Evolutionary conservation across 2,888 invertebrate genomes (phyloP), one percentile per base, ranked within the genome.

Genomic region (Himalopsyche kuldschensis): DNA sequence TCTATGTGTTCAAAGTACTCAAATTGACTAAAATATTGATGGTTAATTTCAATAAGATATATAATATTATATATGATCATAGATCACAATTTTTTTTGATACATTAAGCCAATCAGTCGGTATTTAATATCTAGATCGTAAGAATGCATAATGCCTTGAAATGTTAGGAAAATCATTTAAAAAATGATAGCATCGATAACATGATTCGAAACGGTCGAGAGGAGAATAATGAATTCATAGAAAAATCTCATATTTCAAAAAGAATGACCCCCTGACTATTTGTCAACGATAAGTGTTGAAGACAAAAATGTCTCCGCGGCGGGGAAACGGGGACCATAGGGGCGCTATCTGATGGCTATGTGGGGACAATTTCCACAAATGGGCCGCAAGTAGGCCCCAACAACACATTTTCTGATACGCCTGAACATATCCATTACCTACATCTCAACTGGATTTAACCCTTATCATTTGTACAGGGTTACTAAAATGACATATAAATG

Each of bases 281-380:
- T 84, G 84, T 85, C 85, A 85, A 79, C 79, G 85, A 85, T 85
- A 83, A 85, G 84, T 85, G 84, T 27, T 27, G 17, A 15, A 69
- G 69, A 30, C 69, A 69, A 15, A 27, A 69, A 30, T 69, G 69
- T 69, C 11, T 69, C 69, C 30, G 69, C 11, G 24, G 69, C 3
- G 3, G 32, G 63, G 79, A 30, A 20, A 76, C 75, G 91, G 91
- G 91, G 91, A 91, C 90, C 91, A 91, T 90, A 90, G 91, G 91
- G 91, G 91, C 91, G 91, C 91, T 92, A 92, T 92, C 91, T 91
- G 88, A 69, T 69, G 15, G 20, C 69, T 15, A 69, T 69, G 89
- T 90, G 90, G 90, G 90, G 89, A 91, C 92, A 92, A 92, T 92
- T 91, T 91, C 91, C 88, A 90, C 90, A 91, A 92, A 92, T 91